Percentiles rank a stretch among this genome's conserved stretches.
phyloP scores from a whole-genome alignment of 2,113 vertebrate species.

The Larimichthys crocea region DNA sequence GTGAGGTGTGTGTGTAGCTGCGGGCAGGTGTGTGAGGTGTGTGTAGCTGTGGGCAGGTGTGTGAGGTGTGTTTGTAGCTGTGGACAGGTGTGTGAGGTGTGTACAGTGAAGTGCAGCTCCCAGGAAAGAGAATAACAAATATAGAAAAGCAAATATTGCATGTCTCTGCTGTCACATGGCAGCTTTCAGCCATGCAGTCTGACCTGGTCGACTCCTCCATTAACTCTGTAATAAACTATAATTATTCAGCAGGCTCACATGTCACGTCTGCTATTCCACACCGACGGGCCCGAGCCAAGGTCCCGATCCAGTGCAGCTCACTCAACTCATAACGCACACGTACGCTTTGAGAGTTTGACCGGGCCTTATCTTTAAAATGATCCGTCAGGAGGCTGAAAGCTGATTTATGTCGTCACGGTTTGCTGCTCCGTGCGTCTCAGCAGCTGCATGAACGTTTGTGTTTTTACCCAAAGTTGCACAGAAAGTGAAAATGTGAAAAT shows the following conservation, averaged over 20 bases:
- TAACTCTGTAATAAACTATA: conserved; percentile 54
- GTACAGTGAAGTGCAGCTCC: not conserved
- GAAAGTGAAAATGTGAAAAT: not conserved
- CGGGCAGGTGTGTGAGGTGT: no score
- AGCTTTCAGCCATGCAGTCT: not conserved
- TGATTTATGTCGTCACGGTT: no score
- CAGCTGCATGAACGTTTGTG: not conserved
- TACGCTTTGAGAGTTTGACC: not conserved
- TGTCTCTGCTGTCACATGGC: not conserved
- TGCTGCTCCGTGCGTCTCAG: not conserved
- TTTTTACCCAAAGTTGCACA: not conserved
- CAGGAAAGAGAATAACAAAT: not conserved
- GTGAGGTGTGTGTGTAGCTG: no score
- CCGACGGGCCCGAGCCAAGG: conserved; percentile 5
- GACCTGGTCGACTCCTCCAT: conserved; percentile 14
- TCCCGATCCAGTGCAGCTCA: conserved; percentile 11
- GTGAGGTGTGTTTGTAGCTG: no score
- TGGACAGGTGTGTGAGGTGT: no score
- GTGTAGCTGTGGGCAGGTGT: no score
- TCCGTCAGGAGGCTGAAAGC: not conserved
- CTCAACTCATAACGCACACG: not conserved
- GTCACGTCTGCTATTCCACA: conserved; percentile 36
- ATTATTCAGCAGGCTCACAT: conserved; percentile 57
- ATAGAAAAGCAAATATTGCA: not conserved
- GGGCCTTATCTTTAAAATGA: not conserved